A percentile compares a stretch with the other conserved stretches of the same genome.
Conservation (phyloP, 2,797 vertebrate species). For the Orestias chungarensis region DNA sequence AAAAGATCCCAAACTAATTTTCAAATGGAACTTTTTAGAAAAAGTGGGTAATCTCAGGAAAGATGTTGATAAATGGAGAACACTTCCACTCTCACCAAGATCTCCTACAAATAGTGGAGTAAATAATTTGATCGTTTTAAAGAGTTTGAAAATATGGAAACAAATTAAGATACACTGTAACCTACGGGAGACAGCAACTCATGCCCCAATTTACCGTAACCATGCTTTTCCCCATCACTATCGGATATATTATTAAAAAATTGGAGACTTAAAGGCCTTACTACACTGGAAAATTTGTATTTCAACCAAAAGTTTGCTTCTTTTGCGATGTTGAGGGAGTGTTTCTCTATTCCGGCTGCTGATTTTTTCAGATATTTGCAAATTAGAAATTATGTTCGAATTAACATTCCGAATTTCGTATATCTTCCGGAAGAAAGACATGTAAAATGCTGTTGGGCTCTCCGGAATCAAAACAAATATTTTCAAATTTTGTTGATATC, state of each 20-base stretch:
- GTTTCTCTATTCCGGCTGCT: background rate
- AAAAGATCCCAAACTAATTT: background rate
- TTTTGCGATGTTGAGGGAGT: no score
- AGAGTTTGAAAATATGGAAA: background rate
- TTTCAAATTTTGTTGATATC: no score
- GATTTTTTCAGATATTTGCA: background rate
- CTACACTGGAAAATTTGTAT: no score
- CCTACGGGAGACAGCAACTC: background rate
- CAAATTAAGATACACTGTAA: background rate
- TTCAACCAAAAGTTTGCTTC: no score
- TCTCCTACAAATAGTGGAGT: no score
- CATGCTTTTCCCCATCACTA: background rate
- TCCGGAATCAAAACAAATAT: no score
- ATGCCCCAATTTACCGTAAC: background rate
- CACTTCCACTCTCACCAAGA: no score
- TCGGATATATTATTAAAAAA: background rate
- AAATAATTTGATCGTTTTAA: background rate
- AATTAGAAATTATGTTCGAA: conserved; percentile 1
- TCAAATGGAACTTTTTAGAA: background rate
- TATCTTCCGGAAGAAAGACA: no score
- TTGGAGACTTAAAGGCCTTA: background rate
- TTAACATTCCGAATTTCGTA: no score
- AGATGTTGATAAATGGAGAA: no score
- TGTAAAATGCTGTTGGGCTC: no score
- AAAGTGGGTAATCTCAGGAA: background rate